phyloP scores from a whole-genome alignment of 2,888 invertebrate species.

The Sarcophaga caerulescens region DNA sequence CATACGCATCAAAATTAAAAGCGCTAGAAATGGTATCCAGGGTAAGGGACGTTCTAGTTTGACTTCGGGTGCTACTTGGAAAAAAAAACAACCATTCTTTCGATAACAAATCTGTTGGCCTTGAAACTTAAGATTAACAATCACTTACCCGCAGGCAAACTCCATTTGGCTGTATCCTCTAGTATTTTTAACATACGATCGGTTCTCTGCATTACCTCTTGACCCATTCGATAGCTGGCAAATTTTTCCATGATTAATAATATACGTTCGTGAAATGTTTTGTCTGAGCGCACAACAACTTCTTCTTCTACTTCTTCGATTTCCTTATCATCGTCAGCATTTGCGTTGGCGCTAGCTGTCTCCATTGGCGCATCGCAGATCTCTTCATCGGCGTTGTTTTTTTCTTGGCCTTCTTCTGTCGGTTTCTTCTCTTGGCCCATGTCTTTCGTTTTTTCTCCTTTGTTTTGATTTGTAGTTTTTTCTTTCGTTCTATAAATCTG shows the following conservation, averaged over 20 bases:
- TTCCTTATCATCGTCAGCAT: slow-evolving; percentile 26
- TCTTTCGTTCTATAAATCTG: slow-evolving; percentile 6
- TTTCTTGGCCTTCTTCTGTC: slow-evolving; percentile 30
- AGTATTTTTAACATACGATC: slow-evolving; percentile 75
- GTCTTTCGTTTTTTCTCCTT: slow-evolving; percentile 25
- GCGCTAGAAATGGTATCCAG: slow-evolving; percentile 77
- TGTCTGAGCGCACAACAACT: slow-evolving; percentile 20
- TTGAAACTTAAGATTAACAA: not conserved
- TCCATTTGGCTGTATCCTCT: slow-evolving; percentile 80
- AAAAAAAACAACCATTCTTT: not conserved
- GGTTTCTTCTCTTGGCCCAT: slow-evolving; percentile 71
- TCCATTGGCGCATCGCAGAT: not conserved
- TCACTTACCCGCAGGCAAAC: slow-evolving; percentile 76
- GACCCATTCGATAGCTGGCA: slow-evolving; percentile 76
- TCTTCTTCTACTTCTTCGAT: slow-evolving; percentile 40
- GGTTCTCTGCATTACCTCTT: slow-evolving; percentile 74
- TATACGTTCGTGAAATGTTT: slow-evolving; percentile 68
- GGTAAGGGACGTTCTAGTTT: slow-evolving; percentile 77
- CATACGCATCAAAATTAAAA: slow-evolving; percentile 76
- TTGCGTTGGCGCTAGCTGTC: too few species aligned
- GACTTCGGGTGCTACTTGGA: slow-evolving; percentile 55
- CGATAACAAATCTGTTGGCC: not conserved
- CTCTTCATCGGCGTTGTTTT: slow-evolving; percentile 33
- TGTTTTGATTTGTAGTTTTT: not conserved
- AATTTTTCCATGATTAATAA: slow-evolving; percentile 74